phyloP scores from a whole-genome alignment of 2,797 vertebrate genomes.

The Iguana delicatissima region DNA sequence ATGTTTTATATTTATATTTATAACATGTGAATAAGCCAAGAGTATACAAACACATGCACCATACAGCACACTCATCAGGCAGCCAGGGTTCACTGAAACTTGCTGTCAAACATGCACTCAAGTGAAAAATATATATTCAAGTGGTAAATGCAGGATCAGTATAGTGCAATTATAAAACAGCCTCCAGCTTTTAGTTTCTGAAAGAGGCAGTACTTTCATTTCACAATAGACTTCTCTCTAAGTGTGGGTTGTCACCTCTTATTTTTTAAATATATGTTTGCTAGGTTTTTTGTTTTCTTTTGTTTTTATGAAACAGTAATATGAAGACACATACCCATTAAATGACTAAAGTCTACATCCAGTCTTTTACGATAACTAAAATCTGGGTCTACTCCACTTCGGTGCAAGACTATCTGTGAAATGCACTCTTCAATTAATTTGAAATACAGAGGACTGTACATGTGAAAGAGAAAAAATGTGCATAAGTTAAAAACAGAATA shows the following conservation, averaged over 20 bases:
- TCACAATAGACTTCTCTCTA: background rate
- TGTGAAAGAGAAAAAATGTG: slow-evolving; percentile 26
- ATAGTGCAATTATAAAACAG: background rate
- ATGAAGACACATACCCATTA: slow-evolving; percentile 85
- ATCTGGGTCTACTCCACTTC: slow-evolving; percentile 94
- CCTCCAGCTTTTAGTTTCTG: background rate
- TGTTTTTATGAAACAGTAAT: background rate
- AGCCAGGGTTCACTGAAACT: background rate
- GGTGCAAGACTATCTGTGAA: slow-evolving; percentile 96
- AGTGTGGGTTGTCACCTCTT: background rate
- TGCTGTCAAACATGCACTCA: background rate
- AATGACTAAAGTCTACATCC: slow-evolving; percentile 93
- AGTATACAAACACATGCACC: background rate
- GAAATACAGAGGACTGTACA: slow-evolving; percentile 93
- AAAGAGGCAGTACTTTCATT: background rate
- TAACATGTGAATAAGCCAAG: background rate
- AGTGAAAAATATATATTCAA: background rate
- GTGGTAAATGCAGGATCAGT: background rate
- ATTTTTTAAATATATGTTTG: background rate
- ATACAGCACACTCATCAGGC: background rate
- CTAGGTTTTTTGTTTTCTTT: background rate
- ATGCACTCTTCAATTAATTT: slow-evolving; percentile 97
- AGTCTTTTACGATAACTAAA: slow-evolving; percentile 95
- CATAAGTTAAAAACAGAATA: background rate
- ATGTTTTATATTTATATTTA: background rate